These are phyloP conservation scores for Campoletis raptor DNA, from an alignment of 2,888 invertebrate genomes.

Conservation along the genomic window DNA sequence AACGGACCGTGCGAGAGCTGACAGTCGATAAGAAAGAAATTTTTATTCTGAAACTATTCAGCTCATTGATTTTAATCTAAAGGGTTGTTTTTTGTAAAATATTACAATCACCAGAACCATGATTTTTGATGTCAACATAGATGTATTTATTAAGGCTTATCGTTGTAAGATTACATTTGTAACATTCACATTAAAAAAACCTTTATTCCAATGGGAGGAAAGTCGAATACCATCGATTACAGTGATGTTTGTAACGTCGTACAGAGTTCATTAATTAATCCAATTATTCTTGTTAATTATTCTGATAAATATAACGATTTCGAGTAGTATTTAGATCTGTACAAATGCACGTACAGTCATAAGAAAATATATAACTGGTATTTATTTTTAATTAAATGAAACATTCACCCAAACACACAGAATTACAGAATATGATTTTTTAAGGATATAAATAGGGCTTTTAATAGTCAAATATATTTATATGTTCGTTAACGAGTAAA, in stretches of 20 bases:
- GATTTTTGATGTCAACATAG: constrained; percentile 33
- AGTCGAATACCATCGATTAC: constrained; percentile 17
- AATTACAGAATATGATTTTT: constrained; percentile 23
- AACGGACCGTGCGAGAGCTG: no score
- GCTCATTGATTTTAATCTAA: background rate
- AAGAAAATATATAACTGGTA: constrained; percentile 31
- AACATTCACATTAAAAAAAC: constrained; percentile 56
- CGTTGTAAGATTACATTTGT: constrained; percentile 47
- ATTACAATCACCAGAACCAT: background rate
- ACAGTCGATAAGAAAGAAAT: constrained; percentile 21
- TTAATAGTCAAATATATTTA: constrained; percentile 7
- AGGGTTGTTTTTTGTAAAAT: background rate
- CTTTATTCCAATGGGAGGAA: constrained; percentile 49
- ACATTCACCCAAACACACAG: constrained; percentile 46
- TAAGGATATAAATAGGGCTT: constrained; percentile 23
- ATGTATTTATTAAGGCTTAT: constrained; percentile 52
- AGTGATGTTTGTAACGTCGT: constrained; percentile 1
- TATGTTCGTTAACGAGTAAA: constrained; percentile 39
- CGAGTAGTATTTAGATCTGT: constrained; percentile 8
- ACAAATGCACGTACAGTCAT: background rate
- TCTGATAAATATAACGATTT: constrained; percentile 23
- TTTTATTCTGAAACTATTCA: background rate
- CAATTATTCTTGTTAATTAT: constrained; percentile 1
- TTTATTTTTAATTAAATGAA: constrained; percentile 17
- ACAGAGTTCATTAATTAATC: background rate